Evolutionary conservation across 2,888 invertebrate species (phyloP).

Genomic region (Tribolium freemani): DNA sequence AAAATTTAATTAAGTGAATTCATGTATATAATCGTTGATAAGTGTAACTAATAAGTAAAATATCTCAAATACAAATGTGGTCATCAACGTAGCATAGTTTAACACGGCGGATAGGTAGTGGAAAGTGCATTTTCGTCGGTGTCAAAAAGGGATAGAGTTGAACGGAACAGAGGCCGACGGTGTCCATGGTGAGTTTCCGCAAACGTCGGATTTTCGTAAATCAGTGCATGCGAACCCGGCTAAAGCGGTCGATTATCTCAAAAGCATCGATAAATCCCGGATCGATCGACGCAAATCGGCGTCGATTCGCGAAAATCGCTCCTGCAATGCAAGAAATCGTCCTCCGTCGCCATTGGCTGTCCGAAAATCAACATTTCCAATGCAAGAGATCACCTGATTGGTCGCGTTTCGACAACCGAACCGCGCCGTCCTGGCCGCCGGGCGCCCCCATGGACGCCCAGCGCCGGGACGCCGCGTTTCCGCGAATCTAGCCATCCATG

Average conservation of each 20-base stretch:
- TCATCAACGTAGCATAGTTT: slow-evolving; percentile 50
- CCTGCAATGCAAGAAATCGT: slow-evolving; percentile 37
- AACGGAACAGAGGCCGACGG: slow-evolving; percentile 61
- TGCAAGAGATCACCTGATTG: slow-evolving; percentile 69
- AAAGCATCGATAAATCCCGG: slow-evolving; percentile 11
- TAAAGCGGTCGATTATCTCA: not conserved
- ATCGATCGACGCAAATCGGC: slow-evolving; percentile 22
- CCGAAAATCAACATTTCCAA: slow-evolving; percentile 68
- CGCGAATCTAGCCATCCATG: slow-evolving; percentile 38
- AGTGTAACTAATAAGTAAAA: slow-evolving; percentile 55
- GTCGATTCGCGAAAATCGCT: slow-evolving; percentile 9
- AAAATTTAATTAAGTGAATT: slow-evolving; percentile 64
- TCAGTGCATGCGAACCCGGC: not conserved
- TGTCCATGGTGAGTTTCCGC: slow-evolving; percentile 67
- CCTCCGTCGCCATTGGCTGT: slow-evolving; percentile 63
- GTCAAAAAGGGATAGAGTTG: slow-evolving; percentile 37
- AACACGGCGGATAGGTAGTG: slow-evolving; percentile 50
- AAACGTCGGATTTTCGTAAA: slow-evolving; percentile 32
- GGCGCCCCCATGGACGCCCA: slow-evolving; percentile 39
- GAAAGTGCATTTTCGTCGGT: slow-evolving; percentile 52
- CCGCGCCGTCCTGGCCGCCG: slow-evolving; percentile 67
- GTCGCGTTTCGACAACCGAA: slow-evolving; percentile 69
- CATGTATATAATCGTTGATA: slow-evolving; percentile 58
- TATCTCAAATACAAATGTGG: slow-evolving; percentile 54
- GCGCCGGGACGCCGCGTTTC: slow-evolving; percentile 31